phyloP scores from a whole-genome alignment of 2,113 vertebrate genomes.

The Tinamus guttatus region DNA sequence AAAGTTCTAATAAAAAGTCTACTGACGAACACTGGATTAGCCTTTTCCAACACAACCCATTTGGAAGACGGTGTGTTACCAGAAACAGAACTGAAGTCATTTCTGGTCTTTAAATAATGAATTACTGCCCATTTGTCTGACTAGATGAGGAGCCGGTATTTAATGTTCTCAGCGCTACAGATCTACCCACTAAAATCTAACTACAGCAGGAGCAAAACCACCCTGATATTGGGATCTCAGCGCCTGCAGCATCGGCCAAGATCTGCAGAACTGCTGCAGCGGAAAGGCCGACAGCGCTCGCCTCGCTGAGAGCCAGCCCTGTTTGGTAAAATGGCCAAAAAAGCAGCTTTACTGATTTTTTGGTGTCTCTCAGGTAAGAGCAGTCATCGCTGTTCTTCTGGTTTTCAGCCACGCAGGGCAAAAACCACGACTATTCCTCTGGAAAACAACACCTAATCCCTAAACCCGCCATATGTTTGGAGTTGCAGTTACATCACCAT shows the following conservation, averaged over 20 bases:
- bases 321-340: constrained; percentile 2
- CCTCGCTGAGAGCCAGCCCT: not conserved
- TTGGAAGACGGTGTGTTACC: not conserved
- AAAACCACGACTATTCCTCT: not conserved
- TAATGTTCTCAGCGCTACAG: not conserved
- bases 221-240: not conserved
- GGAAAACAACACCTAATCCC: not conserved
- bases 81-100: not conserved
- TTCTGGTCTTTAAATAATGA: constrained; percentile 29
- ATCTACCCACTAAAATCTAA: not conserved
- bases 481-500: not conserved
- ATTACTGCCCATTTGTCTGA: not conserved
- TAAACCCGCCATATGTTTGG: not conserved
- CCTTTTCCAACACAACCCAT: not conserved
- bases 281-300: not conserved
- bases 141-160: not conserved
- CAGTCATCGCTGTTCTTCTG: not conserved
- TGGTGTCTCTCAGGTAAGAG: not conserved
- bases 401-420: not conserved
- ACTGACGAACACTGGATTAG: not conserved
- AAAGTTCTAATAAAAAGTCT: not conserved
- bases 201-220: not conserved
- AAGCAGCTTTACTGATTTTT: constrained; percentile 31
- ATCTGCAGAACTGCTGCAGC: not conserved
- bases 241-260: not conserved